Evolutionary conservation across 2,888 invertebrate genomes (phyloP).

Genomic region (Orthosia cruda): DNA sequence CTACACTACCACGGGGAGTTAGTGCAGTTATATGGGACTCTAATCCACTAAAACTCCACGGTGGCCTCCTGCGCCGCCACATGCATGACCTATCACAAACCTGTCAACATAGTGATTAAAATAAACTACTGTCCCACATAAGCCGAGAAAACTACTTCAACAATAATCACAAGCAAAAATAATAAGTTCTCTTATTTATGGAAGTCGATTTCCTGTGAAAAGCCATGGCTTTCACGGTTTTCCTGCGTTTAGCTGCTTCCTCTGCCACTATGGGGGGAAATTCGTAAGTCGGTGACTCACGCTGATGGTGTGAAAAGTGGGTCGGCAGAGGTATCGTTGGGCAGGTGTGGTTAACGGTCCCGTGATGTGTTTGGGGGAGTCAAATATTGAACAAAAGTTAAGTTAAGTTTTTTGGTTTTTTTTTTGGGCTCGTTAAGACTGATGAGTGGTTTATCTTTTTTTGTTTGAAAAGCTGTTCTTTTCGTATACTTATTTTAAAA

Average conservation of each 20-base stretch:
- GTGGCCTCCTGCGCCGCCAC: too few species aligned
- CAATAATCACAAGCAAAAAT: constrained; percentile 38
- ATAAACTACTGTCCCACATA: not conserved
- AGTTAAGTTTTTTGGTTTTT: not conserved
- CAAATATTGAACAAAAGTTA: constrained; percentile 22
- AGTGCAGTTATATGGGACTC: too few species aligned
- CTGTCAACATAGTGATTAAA: not conserved
- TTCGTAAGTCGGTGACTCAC: constrained; percentile 50
- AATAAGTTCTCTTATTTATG: constrained; percentile 28
- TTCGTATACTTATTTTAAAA: not conserved
- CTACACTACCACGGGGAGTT: too few species aligned
- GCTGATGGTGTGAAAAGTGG: constrained; percentile 39
- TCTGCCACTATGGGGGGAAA: constrained; percentile 28
- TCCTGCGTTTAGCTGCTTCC: constrained; percentile 59
- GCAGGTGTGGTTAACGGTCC: constrained; percentile 39
- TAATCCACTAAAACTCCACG: too few species aligned
- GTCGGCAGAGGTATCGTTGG: constrained; percentile 24
- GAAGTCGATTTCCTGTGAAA: constrained; percentile 62
- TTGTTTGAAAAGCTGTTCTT: not conserved
- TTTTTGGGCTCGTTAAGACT: not conserved
- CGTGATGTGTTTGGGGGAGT: constrained; percentile 11
- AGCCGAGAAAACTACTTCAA: constrained; percentile 10
- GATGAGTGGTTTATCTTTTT: not conserved
- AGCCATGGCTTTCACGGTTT: constrained; percentile 54
- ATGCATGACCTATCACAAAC: too few species aligned